Evolutionary conservation across 2,797 vertebrate species (phyloP), one percentile per base, ranked within the genome.

Genomic region (Caiman crocodilus): DNA sequence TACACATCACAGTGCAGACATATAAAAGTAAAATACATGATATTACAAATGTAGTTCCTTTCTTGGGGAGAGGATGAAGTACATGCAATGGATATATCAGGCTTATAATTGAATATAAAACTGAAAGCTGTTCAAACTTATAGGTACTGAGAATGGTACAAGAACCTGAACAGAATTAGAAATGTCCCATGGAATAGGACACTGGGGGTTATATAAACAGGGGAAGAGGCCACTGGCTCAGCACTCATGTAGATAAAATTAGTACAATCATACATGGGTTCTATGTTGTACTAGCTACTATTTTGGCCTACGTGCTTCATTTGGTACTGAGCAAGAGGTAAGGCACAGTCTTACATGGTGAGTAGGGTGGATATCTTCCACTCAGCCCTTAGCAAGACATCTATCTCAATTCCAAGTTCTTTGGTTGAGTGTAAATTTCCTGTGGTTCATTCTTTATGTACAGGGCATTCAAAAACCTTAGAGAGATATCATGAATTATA

Each of bases 391-490:
- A 69, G 13, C 18, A 35, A 82, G 35, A 28, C 12, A 61, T 81
- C 76, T 35, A 79, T 1, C 2, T 57, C 84, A 75, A 86, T 57
- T 61, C 77, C 59, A 58, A 57, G 11, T 67, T 90, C 18, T 4
- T n/a, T 81, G 16, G 59, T 16, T 93, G 75, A 13, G n/a, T 74
- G 18, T 76, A 87, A 64, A 14, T 79, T 84, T 89, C 42, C 67
- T 87, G 61, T 35, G 79, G 82, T 84, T 75, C 2, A 35, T 79
- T 16, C 35, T 86, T 91, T 84, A 35, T 84, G 61, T 85, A 1
- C 67, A 89, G 64, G 20, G n/a, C 23, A 91, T 87, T 78, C 20
- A 93, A 90, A 67, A 76, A 26, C 67, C 76, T 88, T 63, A 76
- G 4, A n/a, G 21, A 32, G 32, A 69, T 32, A 69, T 14, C 20